Percentiles rank a stretch among this genome's conserved stretches.
These are phyloP conservation scores for Typhlichthys eigenmanni DNA, from an alignment of 2,797 vertebrate genomes.

Conservation along the genomic window DNA sequence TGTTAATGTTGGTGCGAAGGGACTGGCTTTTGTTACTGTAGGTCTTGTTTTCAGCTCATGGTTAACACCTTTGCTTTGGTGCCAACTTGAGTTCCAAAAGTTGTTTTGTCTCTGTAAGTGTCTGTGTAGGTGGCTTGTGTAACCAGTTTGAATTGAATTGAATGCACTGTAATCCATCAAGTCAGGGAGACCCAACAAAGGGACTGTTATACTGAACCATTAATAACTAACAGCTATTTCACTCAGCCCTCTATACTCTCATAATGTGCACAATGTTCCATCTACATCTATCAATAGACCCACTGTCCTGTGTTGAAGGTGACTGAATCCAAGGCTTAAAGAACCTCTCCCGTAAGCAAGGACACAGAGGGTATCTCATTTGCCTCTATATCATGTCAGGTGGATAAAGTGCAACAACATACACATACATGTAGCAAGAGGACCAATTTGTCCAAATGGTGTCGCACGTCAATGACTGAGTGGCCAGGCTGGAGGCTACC, in stretches of 20 bases:
- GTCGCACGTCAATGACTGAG: too few species aligned
- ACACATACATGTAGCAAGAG: too few species aligned
- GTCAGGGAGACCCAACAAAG: background rate
- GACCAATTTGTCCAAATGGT: too few species aligned
- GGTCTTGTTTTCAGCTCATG: background rate
- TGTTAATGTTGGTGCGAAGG: background rate
- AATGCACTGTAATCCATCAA: background rate
- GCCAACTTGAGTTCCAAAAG: too few species aligned
- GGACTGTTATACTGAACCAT: conserved; percentile 15
- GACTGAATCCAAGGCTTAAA: conserved; percentile 13
- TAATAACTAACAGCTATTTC: conserved; percentile 26
- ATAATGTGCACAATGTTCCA: background rate
- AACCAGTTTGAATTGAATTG: background rate
- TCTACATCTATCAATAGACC: conserved; percentile 3
- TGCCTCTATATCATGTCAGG: conserved; percentile 2
- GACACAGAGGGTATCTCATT: background rate
- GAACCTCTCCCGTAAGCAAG: background rate
- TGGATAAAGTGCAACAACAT: background rate
- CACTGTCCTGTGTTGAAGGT: conserved; percentile 18
- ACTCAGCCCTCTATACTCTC: background rate
- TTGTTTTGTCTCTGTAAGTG: background rate
- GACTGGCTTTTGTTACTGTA: background rate
- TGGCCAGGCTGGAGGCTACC: too few species aligned
- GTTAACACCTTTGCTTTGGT: too few species aligned
- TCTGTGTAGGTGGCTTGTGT: background rate